Evolutionary conservation across 2,113 vertebrate genomes (phyloP).

Genomic region (Apteryx owenii): DNA sequence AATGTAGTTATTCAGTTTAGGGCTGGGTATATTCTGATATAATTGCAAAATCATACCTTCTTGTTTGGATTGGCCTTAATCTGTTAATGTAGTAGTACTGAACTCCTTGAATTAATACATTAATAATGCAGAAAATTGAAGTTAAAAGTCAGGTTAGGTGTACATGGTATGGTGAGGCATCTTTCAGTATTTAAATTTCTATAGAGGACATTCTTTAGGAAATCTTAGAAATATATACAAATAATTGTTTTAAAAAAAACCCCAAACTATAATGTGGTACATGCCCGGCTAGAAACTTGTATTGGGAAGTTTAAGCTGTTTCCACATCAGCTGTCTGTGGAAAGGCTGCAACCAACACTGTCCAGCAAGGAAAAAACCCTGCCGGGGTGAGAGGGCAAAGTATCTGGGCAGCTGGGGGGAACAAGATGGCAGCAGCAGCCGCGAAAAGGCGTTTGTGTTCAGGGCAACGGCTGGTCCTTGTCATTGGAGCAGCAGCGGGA

Average conservation of each 20-base stretch:
- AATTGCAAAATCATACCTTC: not conserved
- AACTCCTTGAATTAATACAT: accelerated
- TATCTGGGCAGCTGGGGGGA: not conserved
- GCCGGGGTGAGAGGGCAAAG: not conserved
- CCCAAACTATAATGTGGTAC: no score
- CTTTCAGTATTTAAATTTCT: not conserved
- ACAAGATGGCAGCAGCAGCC: not conserved
- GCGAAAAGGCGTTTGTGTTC: not conserved
- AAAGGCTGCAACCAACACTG: accelerated
- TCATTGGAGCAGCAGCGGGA: not conserved
- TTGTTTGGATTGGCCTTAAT: not conserved
- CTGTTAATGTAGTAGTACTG: not conserved
- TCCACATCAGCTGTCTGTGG: not conserved
- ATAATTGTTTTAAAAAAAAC: not conserved
- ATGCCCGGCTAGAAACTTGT: not conserved
- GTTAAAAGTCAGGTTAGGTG: not conserved
- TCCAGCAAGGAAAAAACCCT: not conserved
- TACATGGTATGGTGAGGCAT: not conserved
- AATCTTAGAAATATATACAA: not conserved
- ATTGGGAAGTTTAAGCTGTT: not conserved
- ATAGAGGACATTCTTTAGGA: not conserved
- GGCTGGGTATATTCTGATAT: not conserved
- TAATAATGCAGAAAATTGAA: not conserved
- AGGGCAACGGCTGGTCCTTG: not conserved
- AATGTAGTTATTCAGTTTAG: not conserved